Base-by-base conservation (phyloP, 2,888 invertebrate species). In the Eupeodes luniger region DNA sequence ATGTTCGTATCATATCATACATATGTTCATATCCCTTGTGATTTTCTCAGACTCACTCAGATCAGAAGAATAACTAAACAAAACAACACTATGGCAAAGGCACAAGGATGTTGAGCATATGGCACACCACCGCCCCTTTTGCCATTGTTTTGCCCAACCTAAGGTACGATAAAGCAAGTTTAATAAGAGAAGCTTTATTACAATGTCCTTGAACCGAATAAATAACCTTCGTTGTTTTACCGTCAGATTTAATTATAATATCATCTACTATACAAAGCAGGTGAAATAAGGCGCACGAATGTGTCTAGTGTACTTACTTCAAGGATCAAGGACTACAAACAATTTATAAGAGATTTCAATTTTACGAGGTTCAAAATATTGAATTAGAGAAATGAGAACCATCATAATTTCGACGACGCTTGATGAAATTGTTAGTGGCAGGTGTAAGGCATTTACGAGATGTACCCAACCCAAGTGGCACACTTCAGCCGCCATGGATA, bases 181-280 rank as follows among this genome's bases (percentile, higher is more conserved):
- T 10, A 7, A 27, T 51, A 14, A 47, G 47, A 40, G 6, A 40
- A 9, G 40, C 16, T 14, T 44, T 6, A 40, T 7, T 16, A 14
- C 1, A 14, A 27, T 44, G 74, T 74, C 74, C 51, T 75, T 80
- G 70, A 80, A 80, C 72, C 14, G 14, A 53, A 66, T n/a, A 67
- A 67, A 67, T 57, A 81, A 74, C 74, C 40, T 57, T 81, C 16
- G 16, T 55, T 57, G 53, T 55, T 55, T 16, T n/a, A n/a, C 19
- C 1, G 59, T 67, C 49, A 75, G 44, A 81, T 64, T 67, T 27
- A 61, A 75, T 75, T 51, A 74, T n/a, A 61, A 59, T 12, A 40
- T 40, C 57, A 19, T 47, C 14, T 10, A 27, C 27, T 27, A 2
- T 27, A 27, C 1, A 49, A 61, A 27, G 4, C 47, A 49, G 49